phyloP scores from a whole-genome alignment of 2,888 invertebrate species.

The Miltochrista miniata region DNA sequence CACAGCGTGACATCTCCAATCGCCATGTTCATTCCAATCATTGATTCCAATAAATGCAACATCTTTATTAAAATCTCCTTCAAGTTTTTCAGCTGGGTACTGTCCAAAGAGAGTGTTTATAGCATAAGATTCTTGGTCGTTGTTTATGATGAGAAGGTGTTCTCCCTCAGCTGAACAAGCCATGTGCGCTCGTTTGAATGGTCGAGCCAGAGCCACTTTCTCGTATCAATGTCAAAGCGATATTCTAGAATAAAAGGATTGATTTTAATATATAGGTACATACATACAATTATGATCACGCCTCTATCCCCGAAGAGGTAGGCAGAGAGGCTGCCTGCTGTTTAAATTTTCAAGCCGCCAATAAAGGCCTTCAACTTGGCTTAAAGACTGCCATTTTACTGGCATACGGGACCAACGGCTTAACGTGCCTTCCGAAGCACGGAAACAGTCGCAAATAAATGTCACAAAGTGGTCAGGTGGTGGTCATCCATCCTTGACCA shows the following conservation, averaged over 20 bases:
- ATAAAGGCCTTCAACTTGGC: too few species aligned
- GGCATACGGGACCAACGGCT: too few species aligned
- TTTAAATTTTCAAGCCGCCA: too few species aligned
- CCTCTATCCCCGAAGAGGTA: too few species aligned
- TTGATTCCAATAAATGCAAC: constrained; percentile 43
- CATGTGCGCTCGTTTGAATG: constrained; percentile 52
- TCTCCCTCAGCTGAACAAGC: constrained; percentile 55
- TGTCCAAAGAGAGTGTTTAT: constrained; percentile 6
- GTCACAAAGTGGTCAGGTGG: too few species aligned
- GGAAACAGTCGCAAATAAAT: too few species aligned
- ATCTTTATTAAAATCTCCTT: constrained; percentile 33
- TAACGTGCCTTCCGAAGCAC: too few species aligned
- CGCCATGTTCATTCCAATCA: constrained; percentile 43
- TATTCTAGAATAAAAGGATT: constrained; percentile 42
- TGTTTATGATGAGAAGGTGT: constrained; percentile 55
- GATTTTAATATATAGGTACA: too few species aligned
- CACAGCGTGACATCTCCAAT: constrained; percentile 51
- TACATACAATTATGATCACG: too few species aligned
- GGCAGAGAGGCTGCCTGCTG: too few species aligned
- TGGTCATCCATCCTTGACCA: too few species aligned
- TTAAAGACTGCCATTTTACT: too few species aligned
- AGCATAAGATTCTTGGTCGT: constrained; percentile 12
- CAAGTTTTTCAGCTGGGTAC: constrained; percentile 29
- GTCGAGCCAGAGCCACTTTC: constrained; percentile 49
- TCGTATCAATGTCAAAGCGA: constrained; percentile 38